phyloP scores from a whole-genome alignment of 2,797 vertebrate species.

The Kryptopterus vitreolus region DNA sequence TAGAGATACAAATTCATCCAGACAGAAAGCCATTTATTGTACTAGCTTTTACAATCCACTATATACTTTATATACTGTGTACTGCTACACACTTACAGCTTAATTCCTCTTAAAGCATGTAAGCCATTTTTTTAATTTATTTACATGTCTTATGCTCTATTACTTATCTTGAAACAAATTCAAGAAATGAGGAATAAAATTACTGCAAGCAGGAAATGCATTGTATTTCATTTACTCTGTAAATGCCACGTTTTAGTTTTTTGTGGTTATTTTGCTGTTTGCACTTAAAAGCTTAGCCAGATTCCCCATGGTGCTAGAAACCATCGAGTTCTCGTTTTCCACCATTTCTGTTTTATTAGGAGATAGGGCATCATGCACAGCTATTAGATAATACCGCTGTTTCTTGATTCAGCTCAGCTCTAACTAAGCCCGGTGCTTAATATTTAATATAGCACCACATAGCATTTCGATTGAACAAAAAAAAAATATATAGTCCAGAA shows the following conservation, averaged over 20 bases:
- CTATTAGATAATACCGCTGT: slow-evolving; percentile 28
- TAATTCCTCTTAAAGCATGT: slow-evolving; percentile 4
- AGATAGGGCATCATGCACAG: slow-evolving; percentile 24
- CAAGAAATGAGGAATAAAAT: slow-evolving; percentile 34
- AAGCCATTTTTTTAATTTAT: slow-evolving; percentile 28
- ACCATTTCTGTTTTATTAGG: slow-evolving; percentile 38
- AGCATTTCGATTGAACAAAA: neutral
- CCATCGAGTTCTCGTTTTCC: slow-evolving; percentile 33
- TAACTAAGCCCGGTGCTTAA: neutral
- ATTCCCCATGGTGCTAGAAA: slow-evolving; percentile 8
- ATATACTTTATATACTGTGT: neutral
- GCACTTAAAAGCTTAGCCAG: slow-evolving; percentile 35
- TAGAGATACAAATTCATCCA: neutral
- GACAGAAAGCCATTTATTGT: neutral
- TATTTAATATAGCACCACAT: slow-evolving; percentile 5
- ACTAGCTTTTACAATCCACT: neutral
- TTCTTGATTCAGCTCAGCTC: neutral
- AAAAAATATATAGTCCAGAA: too few species aligned
- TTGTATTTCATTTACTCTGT: slow-evolving; percentile 23
- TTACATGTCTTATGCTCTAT: slow-evolving; percentile 1
- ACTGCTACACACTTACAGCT: slow-evolving; percentile 6
- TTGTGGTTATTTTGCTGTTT: slow-evolving; percentile 44
- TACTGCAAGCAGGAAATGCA: slow-evolving; percentile 12
- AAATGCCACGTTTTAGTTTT: slow-evolving; percentile 12
- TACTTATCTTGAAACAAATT: neutral